Conservation (phyloP, 2,888 invertebrate species). For the Sturmia bella region DNA sequence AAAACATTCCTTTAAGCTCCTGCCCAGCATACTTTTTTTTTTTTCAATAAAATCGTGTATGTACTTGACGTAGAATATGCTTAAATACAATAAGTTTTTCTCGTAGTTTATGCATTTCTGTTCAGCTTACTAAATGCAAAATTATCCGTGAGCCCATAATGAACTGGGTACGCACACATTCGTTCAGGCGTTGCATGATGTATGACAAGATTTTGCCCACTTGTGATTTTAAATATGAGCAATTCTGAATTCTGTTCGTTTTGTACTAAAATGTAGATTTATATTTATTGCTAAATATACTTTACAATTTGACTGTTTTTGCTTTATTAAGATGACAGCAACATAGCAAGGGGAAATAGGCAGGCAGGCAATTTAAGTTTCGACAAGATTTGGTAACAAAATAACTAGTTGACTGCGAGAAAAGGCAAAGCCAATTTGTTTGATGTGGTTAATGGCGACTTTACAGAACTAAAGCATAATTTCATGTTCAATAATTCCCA, state of each 20-base stretch:
- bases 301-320: background rate
- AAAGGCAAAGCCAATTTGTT: too few species aligned
- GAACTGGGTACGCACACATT: conserved; percentile 80
- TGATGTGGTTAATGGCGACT: too few species aligned
- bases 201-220: conserved; percentile 74
- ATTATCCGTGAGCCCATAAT: conserved; percentile 76
- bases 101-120: conserved; percentile 53
- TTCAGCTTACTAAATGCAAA: conserved; percentile 70
- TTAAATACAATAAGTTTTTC: conserved; percentile 41
- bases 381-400: background rate
- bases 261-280: conserved; percentile 45
- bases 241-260: conserved; percentile 37
- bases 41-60: conserved; percentile 25
- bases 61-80: background rate
- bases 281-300: conserved; percentile 29
- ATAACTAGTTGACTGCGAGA: background rate
- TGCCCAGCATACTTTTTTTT: conserved; percentile 14
- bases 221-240: conserved; percentile 59
- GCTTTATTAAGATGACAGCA: conserved; percentile 5
- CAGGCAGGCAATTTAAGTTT: background rate
- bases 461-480: too few species aligned
- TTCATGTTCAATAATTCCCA: too few species aligned
- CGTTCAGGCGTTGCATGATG: conserved; percentile 80
- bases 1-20: conserved; percentile 1
- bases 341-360: background rate